phyloP scores from a whole-genome alignment of 2,113 vertebrate genomes.

The Thinocorus orbignyianus region DNA sequence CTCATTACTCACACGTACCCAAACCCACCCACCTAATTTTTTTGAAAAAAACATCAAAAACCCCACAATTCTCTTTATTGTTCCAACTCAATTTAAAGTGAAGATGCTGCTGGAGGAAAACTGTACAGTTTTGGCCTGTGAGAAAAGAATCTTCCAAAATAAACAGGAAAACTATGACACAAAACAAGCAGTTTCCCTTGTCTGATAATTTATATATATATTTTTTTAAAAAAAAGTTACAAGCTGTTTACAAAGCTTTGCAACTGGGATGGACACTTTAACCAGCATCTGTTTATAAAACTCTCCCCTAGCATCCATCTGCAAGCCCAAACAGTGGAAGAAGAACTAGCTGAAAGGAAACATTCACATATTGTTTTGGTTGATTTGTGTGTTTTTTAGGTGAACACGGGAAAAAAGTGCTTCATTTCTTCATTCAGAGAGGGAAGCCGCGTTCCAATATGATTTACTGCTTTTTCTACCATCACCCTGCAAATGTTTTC shows the following conservation, averaged over 20 bases:
- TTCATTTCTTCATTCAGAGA: not conserved
- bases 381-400: not conserved
- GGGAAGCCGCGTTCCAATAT: not conserved
- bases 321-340: not conserved
- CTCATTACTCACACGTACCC: not conserved
- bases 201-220: too few relatives aligned
- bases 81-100: not conserved
- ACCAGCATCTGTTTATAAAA: not conserved
- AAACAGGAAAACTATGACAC: not conserved
- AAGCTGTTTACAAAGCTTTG: not conserved
- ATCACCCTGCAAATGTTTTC: not conserved
- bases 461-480: not conserved
- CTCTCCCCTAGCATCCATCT: not conserved
- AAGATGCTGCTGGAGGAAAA: not conserved
- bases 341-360: not conserved
- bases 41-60: not conserved
- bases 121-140: not conserved
- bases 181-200: not conserved
- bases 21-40: not conserved
- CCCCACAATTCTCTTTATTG: not conserved
- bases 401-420: not conserved
- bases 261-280: not conserved
- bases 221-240: not conserved
- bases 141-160: not conserved
- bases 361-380: not conserved